Conservation (phyloP, 2,888 invertebrate genomes). For the Drosophila mulleri region DNA sequence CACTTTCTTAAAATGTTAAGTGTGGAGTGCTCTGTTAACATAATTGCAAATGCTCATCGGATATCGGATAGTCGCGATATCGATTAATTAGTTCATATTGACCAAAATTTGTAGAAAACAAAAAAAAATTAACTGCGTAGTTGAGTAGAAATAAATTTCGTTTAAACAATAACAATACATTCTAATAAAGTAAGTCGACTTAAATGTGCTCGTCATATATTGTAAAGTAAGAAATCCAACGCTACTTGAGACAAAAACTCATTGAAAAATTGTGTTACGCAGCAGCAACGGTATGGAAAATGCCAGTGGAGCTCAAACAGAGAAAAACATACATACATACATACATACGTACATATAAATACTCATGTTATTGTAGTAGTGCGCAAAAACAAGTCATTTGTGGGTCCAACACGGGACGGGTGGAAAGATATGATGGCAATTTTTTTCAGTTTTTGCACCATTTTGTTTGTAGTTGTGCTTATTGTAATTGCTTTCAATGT, state of each 20-base stretch:
- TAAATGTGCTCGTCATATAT: not conserved
- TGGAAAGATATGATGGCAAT: constrained; percentile 17
- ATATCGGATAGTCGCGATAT: constrained; percentile 27
- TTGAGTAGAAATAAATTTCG: constrained; percentile 56
- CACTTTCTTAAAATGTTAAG: constrained; percentile 1
- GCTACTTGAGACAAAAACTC: constrained; percentile 1
- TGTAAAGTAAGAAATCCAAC: not conserved
- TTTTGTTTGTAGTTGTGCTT: constrained; percentile 28
- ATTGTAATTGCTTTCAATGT: constrained; percentile 19
- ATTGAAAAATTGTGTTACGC: constrained; percentile 62
- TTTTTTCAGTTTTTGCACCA: constrained; percentile 24
- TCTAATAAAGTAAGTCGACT: constrained; percentile 48
- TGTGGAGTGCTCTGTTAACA: constrained; percentile 18
- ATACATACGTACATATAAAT: constrained; percentile 39
- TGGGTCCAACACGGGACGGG: constrained; percentile 24
- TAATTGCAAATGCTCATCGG: constrained; percentile 15
- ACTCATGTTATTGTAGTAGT: constrained; percentile 48
- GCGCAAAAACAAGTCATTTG: constrained; percentile 71
- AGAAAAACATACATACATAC: constrained; percentile 55
- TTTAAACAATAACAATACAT: constrained; percentile 17
- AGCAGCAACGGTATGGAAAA: constrained; percentile 65
- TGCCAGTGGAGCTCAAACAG: constrained; percentile 63
- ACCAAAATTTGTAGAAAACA: constrained; percentile 53
- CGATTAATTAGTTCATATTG: constrained; percentile 49
- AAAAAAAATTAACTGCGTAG: constrained; percentile 70